Evolutionary conservation across 2,888 invertebrate species (phyloP), one percentile per base, ranked within the genome.

Genomic region (Shargacucullia verbasci): DNA sequence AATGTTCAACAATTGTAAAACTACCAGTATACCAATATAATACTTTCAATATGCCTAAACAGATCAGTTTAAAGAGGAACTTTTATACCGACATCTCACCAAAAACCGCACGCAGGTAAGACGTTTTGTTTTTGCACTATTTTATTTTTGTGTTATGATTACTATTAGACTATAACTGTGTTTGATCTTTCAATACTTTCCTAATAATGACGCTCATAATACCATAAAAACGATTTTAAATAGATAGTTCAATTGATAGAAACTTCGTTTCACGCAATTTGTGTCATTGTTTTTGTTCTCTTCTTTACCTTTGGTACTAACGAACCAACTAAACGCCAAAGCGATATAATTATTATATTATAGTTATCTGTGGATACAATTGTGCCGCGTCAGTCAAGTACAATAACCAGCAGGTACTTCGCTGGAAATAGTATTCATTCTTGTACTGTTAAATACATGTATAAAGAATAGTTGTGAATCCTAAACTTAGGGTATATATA

Each of bases 1-100:
- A 72, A 53, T 75, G 79, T 79, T 79, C 78, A 37, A 49, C 48
- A 49, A 11, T 68, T 41, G 29, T 55, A 31, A 57, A 47, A 56
- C 60, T 50, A 39, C 39, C 41, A 0, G 15, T n/a, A 29, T 9
- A 25, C 14, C 60, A 46, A 4, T 34, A 34, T 35, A 52, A 4
- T 15, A 54, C 13, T 13, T 12, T 71, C 47, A 8, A 0, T 1
- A 61, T 37, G 8, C 29, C 50, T 7, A 49, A 27, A 43, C 15
- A 33, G 13, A 34, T 44, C 31, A 15, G 11, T 13, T 35, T 0
- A 7, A 39, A 25, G 2, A 31, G 37, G 1, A 43, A 41, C n/a
- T 41, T 56, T 6, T n/a, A 35, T 38, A 13, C 34, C 11, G 39
- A 49, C 35, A 34, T 63, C 29, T 60, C 73, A 54, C 69, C 56